Evolutionary conservation across 2,888 invertebrate genomes (phyloP).

Genomic region (Oeneis ivallda): DNA sequence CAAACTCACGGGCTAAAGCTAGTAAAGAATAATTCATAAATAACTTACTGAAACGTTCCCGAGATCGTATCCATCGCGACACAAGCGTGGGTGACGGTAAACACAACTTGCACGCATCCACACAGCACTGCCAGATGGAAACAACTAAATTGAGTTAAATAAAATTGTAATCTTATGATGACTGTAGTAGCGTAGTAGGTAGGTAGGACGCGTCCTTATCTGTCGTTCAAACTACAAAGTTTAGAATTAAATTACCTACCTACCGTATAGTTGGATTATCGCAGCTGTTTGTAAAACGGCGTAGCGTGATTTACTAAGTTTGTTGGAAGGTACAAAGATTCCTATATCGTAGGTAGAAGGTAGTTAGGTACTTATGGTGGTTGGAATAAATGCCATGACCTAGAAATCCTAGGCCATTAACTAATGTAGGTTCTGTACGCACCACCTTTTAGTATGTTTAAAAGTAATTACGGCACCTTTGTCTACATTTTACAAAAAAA

Average conservation of each 20-base stretch:
- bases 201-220: constrained; percentile 19
- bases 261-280: not conserved
- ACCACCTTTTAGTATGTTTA: too few species aligned
- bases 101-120: constrained; percentile 18
- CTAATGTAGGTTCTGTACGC: too few species aligned
- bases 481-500: too few species aligned
- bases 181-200: not conserved
- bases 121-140: constrained; percentile 16
- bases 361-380: too few species aligned
- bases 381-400: constrained; percentile 1
- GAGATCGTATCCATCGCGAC: constrained; percentile 32
- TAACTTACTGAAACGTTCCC: constrained; percentile 38
- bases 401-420: not conserved
- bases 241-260: constrained; percentile 10
- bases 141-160: constrained; percentile 31
- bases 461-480: too few species aligned
- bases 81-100: constrained; percentile 16
- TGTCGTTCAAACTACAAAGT: constrained; percentile 13
- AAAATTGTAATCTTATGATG: constrained; percentile 10
- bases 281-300: not conserved
- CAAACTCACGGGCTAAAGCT: too few species aligned
- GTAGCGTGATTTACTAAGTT: not conserved
- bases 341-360: too few species aligned
- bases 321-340: not conserved
- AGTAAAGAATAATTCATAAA: not conserved